Evolutionary conservation across 2,113 vertebrate species (phyloP), one percentile per base, ranked within the genome.

Genomic region (Cyprinus carpio): DNA sequence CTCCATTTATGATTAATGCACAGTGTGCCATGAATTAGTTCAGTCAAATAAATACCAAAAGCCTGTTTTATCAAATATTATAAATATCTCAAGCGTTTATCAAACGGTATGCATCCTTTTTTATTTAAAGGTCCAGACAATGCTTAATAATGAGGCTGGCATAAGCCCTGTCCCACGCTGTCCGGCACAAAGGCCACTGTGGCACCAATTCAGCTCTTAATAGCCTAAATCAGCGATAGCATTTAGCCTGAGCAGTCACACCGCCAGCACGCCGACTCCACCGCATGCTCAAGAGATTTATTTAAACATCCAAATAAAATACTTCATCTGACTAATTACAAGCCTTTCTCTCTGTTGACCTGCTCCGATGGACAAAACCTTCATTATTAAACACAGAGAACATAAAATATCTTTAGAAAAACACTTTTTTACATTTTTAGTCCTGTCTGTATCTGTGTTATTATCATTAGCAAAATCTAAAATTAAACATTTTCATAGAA

Each of bases 141-240:
- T 94, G 86, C 89, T 62, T 60, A 78, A 89, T 95, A 94, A 95
- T 94, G 92, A 94, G 92, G 89, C 89, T 87, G 91, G 89, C 89
- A 91, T 91, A 92, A 87, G 58, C 16, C 27, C 31, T 54, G 43
- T 56, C n/a, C 29, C 65, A 54, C 29, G 76, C 72, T 76, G 71
- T 56, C 64, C 92, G 84, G 87, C 88, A 87, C 88, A 81, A 84
- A 88, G 56, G 84, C 72, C 75, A 67, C 83, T 27, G 69, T 85
- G 77, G 62, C 37, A 88, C 92, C 92, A 92, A 92, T 93, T 91
- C 89, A 92, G 88, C 89, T 88, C 87, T 94, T 93, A 94, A 94
- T 94, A 92, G 90, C 86, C 90, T 92, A 92, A 94, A 94, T 95
- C 94, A 94, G 93, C 79, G 88, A 90, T 89, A 89, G 92, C 90